Percentiles rank a stretch among this genome's conserved stretches.
Conservation (phyloP, 30 jellyfish, hydroid and myxozoan species). For the Aurelia coerulea region DNA sequence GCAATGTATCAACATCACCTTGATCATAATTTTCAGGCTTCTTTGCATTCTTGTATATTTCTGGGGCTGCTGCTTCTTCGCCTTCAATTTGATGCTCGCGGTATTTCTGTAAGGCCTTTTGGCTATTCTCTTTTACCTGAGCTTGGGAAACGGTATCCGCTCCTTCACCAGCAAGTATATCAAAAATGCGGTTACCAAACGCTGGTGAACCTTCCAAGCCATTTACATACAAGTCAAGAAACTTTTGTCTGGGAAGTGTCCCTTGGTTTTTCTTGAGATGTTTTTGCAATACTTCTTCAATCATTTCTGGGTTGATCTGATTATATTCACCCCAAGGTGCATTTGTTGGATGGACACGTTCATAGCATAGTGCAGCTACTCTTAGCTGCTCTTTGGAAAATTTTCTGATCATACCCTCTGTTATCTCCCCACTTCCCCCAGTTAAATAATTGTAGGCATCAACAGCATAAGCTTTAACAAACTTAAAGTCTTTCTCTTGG, state of each 20-base stretch:
- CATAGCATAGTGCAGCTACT: constrained; percentile 54
- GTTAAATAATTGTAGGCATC: constrained; percentile 15
- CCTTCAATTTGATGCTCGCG: constrained; percentile 56
- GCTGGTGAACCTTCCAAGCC: constrained; percentile 68
- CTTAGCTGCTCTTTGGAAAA: constrained; percentile 53
- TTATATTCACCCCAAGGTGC: constrained; percentile 65
- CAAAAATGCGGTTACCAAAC: constrained; percentile 65
- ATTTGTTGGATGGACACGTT: constrained; percentile 68
- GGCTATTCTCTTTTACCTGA: constrained; percentile 1
- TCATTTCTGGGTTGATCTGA: constrained; percentile 7
- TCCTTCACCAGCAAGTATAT: constrained; percentile 57
- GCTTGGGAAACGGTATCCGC: constrained; percentile 23
- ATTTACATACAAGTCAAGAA: constrained; percentile 48
- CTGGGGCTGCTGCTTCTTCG: constrained; percentile 69
- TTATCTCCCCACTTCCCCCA: constrained; percentile 36
- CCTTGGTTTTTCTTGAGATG: constrained; percentile 41
- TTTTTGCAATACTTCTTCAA: constrained; percentile 6
- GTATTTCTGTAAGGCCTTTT: constrained; percentile 44
- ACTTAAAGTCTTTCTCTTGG: constrained; percentile 31
- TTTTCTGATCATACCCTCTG: constrained; percentile 22
- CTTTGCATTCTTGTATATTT: constrained; percentile 10
- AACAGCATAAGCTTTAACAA: constrained; percentile 18
- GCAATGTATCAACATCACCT: constrained; percentile 46
- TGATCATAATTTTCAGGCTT: constrained; percentile 56
- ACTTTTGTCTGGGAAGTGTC: constrained; percentile 21